Evolutionary conservation across 2,113 vertebrate genomes (phyloP), one percentile per base, ranked within the genome.

Genomic region (Xyrauchen texanus): DNA sequence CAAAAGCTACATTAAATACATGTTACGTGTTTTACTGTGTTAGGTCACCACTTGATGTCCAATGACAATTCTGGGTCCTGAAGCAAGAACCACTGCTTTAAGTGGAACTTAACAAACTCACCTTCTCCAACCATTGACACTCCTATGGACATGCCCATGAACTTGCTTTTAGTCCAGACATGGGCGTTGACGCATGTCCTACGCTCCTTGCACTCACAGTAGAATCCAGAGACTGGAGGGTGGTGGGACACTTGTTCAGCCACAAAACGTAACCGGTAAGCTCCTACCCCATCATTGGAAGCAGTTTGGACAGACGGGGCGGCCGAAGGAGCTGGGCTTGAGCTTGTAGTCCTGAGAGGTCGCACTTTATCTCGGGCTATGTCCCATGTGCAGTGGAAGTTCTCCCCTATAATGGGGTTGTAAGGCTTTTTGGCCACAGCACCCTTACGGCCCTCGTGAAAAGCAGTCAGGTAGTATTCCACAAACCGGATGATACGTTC

Each of bases 81-180:
- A 34, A 34, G 21, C 21, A 34, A 34, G 21, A 34, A 34, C 21
- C 21, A 34, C 21, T 34, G 21, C 21, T 34, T 34, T 34, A 34
- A 34, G 21, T 1, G 3, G 21, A 34, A 34, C 21, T 34, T 34
- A 34, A 21, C 47, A 44, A 55, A 77, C 88, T 88, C 93, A 97
- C 96, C 96, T 95, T 98, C 96, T 72, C 96, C 96, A 3, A 96
- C 93, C 96, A 98, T 97, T 21, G 96, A 96, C 83, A 98, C 95
- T 67, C 96, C 96, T 83, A 97, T 92, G 12, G 95, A 97, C 96
- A 97, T 96, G 86, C 96, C 96, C 94, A 97, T 92, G 85, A 97
- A 97, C 92, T 98, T 98, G 95, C 96, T 98, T 88, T 96, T 98
- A 90, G 96, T 98, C 96, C 96, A 97, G 6, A 97, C 90, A 0